phyloP scores from a whole-genome alignment of 2,888 invertebrate species.

The Odiellus spinosus region DNA sequence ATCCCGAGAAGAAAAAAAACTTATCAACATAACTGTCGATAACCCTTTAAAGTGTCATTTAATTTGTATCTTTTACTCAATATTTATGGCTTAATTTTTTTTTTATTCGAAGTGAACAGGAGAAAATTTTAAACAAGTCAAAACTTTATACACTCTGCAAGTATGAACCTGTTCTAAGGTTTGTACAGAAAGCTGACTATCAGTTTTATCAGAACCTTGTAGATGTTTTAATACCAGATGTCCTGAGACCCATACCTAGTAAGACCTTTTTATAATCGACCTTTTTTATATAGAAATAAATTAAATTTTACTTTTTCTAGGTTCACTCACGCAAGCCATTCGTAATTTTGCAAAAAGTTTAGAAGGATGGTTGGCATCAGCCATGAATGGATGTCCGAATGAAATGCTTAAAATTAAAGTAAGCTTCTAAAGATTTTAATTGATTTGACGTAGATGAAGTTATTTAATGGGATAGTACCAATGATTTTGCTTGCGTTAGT shows the following conservation, averaged over 20 bases:
- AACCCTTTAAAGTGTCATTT: no score
- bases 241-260: conserved; percentile 84
- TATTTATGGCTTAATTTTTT: neutral
- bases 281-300: no score
- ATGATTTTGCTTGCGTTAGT: no score
- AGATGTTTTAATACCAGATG: conserved; percentile 89
- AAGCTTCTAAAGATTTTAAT: no score
- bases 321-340: conserved; percentile 65
- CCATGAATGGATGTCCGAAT: conserved; percentile 66
- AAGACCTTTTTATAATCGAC: conserved; percentile 22
- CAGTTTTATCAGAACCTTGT: conserved; percentile 90
- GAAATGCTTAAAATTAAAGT: conserved; percentile 67
- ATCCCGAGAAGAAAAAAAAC: no score
- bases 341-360: conserved; percentile 84
- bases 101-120: neutral
- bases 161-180: conserved; percentile 54
- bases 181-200: conserved; percentile 68
- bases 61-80: no score
- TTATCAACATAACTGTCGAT: no score
- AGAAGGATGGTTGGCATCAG: conserved; percentile 68
- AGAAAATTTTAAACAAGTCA: neutral
- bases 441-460: no score
- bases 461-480: no score
- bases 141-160: conserved; percentile 52
- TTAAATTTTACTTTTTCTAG: conserved; percentile 1